A percentile compares a stretch with the other conserved stretches of the same genome.
These are phyloP conservation scores for Epicauta chinensis DNA, from an alignment of 1,140 invertebrate species.

Conservation along the genomic window DNA sequence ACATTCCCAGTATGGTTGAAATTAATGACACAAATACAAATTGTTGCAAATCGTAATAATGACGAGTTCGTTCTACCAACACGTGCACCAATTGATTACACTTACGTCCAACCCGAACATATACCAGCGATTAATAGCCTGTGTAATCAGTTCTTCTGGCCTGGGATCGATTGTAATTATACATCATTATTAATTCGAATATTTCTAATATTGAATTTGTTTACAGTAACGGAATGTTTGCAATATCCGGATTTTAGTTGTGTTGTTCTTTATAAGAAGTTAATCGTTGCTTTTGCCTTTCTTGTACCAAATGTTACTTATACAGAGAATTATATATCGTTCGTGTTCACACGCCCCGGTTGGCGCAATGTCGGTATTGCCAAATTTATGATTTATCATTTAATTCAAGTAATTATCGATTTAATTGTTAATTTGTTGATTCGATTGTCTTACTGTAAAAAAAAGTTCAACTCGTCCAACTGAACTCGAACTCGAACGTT, in stretches of 20 bases:
- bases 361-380: conserved; percentile 78
- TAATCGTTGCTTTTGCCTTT: conserved; percentile 83
- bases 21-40: conserved; percentile 63
- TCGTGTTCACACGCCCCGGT: conserved; percentile 78
- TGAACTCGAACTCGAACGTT: no score
- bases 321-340: conserved; percentile 85
- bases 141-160: conserved; percentile 81
- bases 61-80: conserved; percentile 37
- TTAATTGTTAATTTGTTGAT: conserved; percentile 14
- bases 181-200: conserved; percentile 1
- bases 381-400: conserved; percentile 86
- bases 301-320: conserved; percentile 77
- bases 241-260: conserved; percentile 91
- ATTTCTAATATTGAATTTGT: conserved; percentile 36
- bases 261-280: conserved; percentile 75
- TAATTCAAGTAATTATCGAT: conserved; percentile 61
- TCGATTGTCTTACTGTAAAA: no score
- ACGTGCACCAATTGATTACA: conserved; percentile 66
- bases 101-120: conserved; percentile 80
- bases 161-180: conserved; percentile 78
- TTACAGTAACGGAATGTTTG: conserved; percentile 83
- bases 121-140: conserved; percentile 80
- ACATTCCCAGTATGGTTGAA: conserved; percentile 60
- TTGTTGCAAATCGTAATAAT: conserved; percentile 55
- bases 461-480: no score